A percentile compares a stretch with the other conserved stretches of the same genome.
These are phyloP conservation scores for Exocentrus adspersus DNA, from an alignment of 2,888 invertebrate species.

Conservation along the genomic window DNA sequence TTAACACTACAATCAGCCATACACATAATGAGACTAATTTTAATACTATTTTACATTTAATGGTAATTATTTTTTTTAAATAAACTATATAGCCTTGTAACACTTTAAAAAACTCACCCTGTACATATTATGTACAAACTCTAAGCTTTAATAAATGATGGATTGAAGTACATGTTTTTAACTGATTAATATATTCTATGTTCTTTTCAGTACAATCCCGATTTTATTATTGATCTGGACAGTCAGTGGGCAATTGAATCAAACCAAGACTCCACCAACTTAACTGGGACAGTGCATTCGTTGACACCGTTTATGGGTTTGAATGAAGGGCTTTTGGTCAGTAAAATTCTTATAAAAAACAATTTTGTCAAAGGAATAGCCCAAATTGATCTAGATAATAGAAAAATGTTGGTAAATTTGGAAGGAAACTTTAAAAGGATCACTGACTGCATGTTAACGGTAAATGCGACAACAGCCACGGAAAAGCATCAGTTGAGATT, in stretches of 20 bases:
- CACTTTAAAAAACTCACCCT: no score
- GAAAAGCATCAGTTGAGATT: slow-evolving; percentile 76
- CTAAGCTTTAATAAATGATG: no score
- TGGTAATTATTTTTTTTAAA: slow-evolving; percentile 60
- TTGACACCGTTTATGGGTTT: slow-evolving; percentile 78
- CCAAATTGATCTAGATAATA: slow-evolving; percentile 76
- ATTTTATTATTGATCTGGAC: slow-evolving; percentile 73
- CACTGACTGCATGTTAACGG: slow-evolving; percentile 78
- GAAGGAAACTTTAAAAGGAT: slow-evolving; percentile 71
- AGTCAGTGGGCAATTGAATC: slow-evolving; percentile 76
- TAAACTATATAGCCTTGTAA: no score
- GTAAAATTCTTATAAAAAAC: slow-evolving; percentile 72
- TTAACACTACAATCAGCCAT: slow-evolving; percentile 68
- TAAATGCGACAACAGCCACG: slow-evolving; percentile 80
- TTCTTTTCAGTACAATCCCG: slow-evolving; percentile 71
- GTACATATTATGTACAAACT: no score
- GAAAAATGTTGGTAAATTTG: slow-evolving; percentile 73
- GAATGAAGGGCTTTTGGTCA: slow-evolving; percentile 73
- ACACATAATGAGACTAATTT: slow-evolving; percentile 65
- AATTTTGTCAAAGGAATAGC: slow-evolving; percentile 76
- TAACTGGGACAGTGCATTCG: slow-evolving; percentile 74
- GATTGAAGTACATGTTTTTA: no score
- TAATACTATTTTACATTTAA: slow-evolving; percentile 66
- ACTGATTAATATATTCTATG: no score
- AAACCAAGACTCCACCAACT: slow-evolving; percentile 68